These are phyloP conservation scores for Meloidogyne floridensis DNA, from an alignment of 1,140 invertebrate species.

Conservation along the genomic window DNA sequence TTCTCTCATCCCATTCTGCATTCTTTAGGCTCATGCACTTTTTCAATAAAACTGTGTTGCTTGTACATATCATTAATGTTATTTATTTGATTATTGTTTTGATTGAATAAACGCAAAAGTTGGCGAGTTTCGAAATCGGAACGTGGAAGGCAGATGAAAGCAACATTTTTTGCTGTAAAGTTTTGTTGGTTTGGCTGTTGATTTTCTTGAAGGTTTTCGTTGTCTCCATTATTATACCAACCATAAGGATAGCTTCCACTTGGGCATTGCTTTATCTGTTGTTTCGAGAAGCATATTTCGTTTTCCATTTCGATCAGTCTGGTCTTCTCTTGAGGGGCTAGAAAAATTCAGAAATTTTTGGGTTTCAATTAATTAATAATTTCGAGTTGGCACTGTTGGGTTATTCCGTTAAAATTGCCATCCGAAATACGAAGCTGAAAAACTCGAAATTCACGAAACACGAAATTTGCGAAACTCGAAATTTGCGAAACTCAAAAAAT, in stretches of 20 bases:
- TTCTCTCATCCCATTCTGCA: neutral
- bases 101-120: slow-evolving; percentile 22
- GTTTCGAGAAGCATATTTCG: slow-evolving; percentile 52
- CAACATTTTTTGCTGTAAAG: slow-evolving; percentile 1
- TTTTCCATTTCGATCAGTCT: slow-evolving; percentile 22
- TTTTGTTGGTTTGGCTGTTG: neutral
- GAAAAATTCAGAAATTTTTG: neutral
- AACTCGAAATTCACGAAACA: too few relatives aligned
- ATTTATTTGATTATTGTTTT: neutral
- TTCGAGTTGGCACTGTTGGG: too few relatives aligned
- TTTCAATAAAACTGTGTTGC: neutral
- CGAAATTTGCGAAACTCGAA: too few relatives aligned
- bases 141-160: slow-evolving; percentile 52
- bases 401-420: too few relatives aligned
- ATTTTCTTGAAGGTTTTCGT: too few relatives aligned
- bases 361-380: too few relatives aligned
- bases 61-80: neutral
- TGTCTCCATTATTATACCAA: neutral
- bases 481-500: too few relatives aligned
- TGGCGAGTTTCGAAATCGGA: slow-evolving; percentile 34
- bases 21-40: neutral
- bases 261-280: slow-evolving; percentile 47
- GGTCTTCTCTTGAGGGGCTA: neutral
- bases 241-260: neutral
- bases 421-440: too few relatives aligned